These are phyloP conservation scores for Acyrthosiphon pisum DNA, from an alignment of 1,140 invertebrate genomes.

Conservation along the genomic window DNA sequence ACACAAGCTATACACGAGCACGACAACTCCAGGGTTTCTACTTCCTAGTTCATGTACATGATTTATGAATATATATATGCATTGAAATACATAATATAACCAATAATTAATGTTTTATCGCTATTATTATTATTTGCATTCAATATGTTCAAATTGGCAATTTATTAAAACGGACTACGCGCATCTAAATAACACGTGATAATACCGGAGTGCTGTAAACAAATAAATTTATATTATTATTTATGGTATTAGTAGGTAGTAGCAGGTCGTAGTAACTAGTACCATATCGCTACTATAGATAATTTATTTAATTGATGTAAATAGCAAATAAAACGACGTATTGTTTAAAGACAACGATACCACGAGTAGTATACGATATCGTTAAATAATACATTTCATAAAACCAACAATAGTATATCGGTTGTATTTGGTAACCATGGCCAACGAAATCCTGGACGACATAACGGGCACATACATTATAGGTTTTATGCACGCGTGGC, in stretches of 20 bases:
- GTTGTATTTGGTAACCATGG: not conserved
- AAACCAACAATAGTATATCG: not conserved
- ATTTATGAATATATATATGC: not conserved
- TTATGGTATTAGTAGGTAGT: not conserved
- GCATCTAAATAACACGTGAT: not conserved
- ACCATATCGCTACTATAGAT: not conserved
- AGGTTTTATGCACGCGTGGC: not conserved
- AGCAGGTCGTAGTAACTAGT: not conserved
- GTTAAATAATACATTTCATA: not conserved
- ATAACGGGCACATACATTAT: not conserved
- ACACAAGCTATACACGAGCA: not conserved
- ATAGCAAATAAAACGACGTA: not conserved
- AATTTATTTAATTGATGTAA: not conserved
- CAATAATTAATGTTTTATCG: not conserved
- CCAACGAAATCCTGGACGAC: not conserved
- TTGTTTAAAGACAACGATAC: not conserved
- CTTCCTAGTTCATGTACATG: not conserved
- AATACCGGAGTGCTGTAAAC: not conserved
- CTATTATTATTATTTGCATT: not conserved
- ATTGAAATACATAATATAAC: not conserved
- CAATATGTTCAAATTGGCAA: not conserved
- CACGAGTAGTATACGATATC: not conserved
- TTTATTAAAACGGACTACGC: not conserved
- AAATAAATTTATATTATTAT: not conserved
- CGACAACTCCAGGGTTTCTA: not conserved